Conservation (phyloP, 2,888 invertebrate genomes). For the Seira ritae region DNA sequence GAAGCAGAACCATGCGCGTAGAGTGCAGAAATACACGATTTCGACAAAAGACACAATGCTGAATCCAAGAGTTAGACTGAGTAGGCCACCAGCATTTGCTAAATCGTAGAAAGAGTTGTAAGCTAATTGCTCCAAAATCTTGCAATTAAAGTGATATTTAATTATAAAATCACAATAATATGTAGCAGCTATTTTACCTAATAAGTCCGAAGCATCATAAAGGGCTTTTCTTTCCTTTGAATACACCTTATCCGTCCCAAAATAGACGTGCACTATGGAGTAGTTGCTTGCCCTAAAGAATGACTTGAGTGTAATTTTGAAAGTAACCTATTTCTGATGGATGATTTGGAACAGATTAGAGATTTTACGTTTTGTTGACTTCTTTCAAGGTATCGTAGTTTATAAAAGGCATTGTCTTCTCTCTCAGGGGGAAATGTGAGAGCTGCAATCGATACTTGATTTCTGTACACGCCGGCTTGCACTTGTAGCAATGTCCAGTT, state of each 20-base stretch:
- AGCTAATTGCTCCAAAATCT: too few species aligned
- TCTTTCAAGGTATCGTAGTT: background rate
- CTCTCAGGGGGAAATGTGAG: slow-evolving; percentile 31
- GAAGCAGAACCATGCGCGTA: slow-evolving; percentile 39
- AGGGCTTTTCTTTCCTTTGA: slow-evolving; percentile 59
- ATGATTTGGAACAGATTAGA: too few species aligned
- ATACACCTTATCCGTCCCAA: slow-evolving; percentile 58
- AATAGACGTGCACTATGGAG: slow-evolving; percentile 63
- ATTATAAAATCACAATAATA: too few species aligned
- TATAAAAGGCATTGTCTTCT: background rate
- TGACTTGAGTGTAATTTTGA: too few species aligned
- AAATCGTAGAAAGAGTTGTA: background rate
- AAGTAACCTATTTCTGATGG: too few species aligned
- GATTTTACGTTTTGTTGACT: background rate
- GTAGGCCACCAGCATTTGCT: slow-evolving; percentile 43
- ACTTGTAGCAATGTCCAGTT: background rate
- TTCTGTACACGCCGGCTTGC: slow-evolving; percentile 39
- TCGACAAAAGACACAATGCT: slow-evolving; percentile 39
- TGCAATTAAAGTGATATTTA: too few species aligned
- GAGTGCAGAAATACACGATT: slow-evolving; percentile 40
- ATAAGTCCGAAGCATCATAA: slow-evolving; percentile 57
- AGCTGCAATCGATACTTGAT: slow-evolving; percentile 27
- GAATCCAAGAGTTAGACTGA: slow-evolving; percentile 34
- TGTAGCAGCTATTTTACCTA: too few species aligned
- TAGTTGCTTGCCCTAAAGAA: slow-evolving; percentile 52